phyloP scores from a whole-genome alignment of 2,797 vertebrate species.

The Poecilia picta region DNA sequence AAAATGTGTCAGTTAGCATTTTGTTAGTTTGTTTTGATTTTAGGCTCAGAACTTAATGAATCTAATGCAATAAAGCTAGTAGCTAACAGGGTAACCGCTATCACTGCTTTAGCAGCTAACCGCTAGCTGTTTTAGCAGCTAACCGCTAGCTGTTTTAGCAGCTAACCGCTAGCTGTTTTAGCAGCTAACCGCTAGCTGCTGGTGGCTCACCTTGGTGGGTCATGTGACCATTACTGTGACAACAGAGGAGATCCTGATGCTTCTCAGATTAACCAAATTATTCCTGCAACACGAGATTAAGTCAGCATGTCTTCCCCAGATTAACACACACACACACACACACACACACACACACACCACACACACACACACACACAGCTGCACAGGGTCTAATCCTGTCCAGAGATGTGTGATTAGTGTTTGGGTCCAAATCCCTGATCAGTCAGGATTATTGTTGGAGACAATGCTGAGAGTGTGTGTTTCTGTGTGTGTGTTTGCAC shows the following conservation, averaged over 20 bases:
- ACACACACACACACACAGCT: neutral
- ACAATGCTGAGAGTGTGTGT: constrained; percentile 1
- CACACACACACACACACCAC: neutral
- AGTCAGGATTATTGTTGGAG: constrained; percentile 72
- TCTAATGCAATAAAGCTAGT: too few relatives aligned
- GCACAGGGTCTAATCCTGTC: constrained; percentile 48
- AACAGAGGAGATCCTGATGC: constrained; percentile 2
- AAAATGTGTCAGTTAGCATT: too few relatives aligned
- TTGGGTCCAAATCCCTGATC: constrained; percentile 66
- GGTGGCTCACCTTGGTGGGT: neutral
- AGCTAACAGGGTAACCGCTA: too few relatives aligned
- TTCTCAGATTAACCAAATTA: constrained; percentile 57
- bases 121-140: too few relatives aligned
- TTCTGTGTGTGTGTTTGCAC: neutral
- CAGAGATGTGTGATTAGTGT: constrained; percentile 62
- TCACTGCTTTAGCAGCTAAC: too few relatives aligned
- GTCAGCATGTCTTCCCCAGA: constrained; percentile 41
- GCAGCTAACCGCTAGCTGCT: neutral
- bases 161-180: too few relatives aligned
- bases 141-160: too few relatives aligned
- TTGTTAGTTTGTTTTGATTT: too few relatives aligned
- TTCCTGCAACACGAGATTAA: constrained; percentile 54
- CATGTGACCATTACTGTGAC: constrained; percentile 2
- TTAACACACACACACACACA: constrained; percentile 18
- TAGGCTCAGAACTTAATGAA: too few relatives aligned